Evolutionary conservation across 2,888 invertebrate species (phyloP).

Genomic region (Cerastis leucographa): DNA sequence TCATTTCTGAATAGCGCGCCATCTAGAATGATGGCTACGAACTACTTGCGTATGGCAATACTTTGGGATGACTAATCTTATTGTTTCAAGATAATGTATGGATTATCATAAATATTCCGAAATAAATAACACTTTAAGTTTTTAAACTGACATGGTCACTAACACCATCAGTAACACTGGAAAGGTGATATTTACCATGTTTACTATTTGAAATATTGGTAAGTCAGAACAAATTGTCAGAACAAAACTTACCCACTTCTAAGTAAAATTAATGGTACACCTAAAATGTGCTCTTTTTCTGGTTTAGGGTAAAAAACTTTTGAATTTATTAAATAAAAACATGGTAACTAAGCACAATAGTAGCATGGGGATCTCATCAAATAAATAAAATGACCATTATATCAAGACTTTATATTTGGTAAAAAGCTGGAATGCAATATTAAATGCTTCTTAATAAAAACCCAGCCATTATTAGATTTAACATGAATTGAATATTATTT

Average conservation of each 20-base stretch:
- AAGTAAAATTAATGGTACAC: not conserved
- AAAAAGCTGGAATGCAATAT: conserved; percentile 88
- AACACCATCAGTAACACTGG: too few species aligned
- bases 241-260: not conserved
- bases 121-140: too few species aligned
- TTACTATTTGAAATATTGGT: too few species aligned
- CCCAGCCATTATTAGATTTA: conserved; percentile 68
- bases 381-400: conserved; percentile 68
- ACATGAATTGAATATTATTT: conserved; percentile 59
- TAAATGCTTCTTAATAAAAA: conserved; percentile 82
- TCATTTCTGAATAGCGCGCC: conserved; percentile 47
- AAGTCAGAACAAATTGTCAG: too few species aligned
- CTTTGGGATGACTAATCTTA: not conserved
- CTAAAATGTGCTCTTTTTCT: not conserved
- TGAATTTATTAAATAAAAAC: not conserved
- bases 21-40: conserved; percentile 33
- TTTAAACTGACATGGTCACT: too few species aligned
- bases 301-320: not conserved
- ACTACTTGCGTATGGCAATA: not conserved
- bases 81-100: conserved; percentile 21
- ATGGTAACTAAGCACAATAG: not conserved
- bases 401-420: conserved; percentile 83
- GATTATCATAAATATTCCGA: conserved; percentile 8
- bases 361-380: not conserved
- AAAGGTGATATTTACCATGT: too few species aligned